Base-by-base conservation (phyloP, 2,113 vertebrate genomes). In the Burhinus bistriatus region DNA sequence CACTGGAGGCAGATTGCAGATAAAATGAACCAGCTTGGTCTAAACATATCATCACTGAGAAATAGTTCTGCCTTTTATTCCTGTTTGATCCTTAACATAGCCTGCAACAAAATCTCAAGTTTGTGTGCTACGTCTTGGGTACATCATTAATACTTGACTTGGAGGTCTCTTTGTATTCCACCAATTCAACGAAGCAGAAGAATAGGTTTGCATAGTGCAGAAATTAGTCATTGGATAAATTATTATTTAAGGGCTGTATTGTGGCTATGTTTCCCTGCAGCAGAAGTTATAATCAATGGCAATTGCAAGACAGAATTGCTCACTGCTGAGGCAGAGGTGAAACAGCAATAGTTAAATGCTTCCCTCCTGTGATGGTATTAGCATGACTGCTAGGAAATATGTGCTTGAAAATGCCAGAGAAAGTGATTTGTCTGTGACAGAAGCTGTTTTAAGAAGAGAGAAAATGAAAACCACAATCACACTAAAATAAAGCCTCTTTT, bases 381-480 rank as follows among this genome's bases (percentile, higher is more conserved):
- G 59, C 54, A 87, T 68, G 95, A 71, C 83, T 96, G 61, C 69
- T 95, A 89, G 89, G 73, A 97, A 97, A 96, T 87, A 93, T 76
- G 87, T 61, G 51, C 86, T 95, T 84, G 76, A 95, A 96, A 95
- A 91, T 70, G 52, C 83, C 84, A 94, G 91, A 91, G 94, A 96
- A 97, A 96, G 94, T 95, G 95, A 97, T 97, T 94, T 95, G 87
- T 92, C 90, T 95, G 77, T 92, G 94, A 93, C 90, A 96, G 88
- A 94, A 94, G 70, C 91, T 77, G 76, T 90, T 96, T 92, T 80
- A 93, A 90, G 75, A 87, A 83, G 89, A 93, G 87, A 90, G 93
- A 95, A 97, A 95, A 96, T 90, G 62, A 96, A 97, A 97, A 94
- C 95, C 93, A 89, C 88, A 94, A 83, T 93, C 94, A 93, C 72